Evolutionary conservation across 92 coral and sea anemone species (phyloP), one percentile per base, ranked within the genome.

Genomic region (Pocillopora grandis): DNA sequence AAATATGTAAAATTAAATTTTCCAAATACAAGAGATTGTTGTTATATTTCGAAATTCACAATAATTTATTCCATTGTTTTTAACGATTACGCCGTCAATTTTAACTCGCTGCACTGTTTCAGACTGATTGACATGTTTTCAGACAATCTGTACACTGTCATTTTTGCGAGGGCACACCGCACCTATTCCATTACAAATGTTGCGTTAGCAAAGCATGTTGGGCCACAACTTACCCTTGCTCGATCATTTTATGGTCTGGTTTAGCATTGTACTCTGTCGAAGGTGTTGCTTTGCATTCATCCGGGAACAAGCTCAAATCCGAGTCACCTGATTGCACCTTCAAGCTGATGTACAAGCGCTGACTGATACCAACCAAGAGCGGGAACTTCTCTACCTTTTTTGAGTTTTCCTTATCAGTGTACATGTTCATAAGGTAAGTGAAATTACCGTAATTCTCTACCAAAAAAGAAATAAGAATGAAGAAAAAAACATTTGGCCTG

Each of bases 261-360:
- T 84, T 71, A 23, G 88, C 91, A 20, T 89, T 74, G 64, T 84
- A 86, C 35, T 91, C 93, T n/a, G 69, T 35, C 14, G 98, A 86
- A 18, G 93, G 89, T n/a, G 98, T 91, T 42, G 98, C 95, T n/a
- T 79, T 78, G 27, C 98, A 94, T 70, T 85, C 80, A 19, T 89
- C 86, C 21, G 95, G 90, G 31, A 90, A 84, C 71, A 94, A 63
- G 52, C 82, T 79, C 70, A 94, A 81, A 4, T 80, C 76, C 2
- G 98, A 55, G 65, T 89, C 91, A 67, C 90, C 86, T 57, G 90
- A 69, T 77, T 75, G 63, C 17, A 88, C 98, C 13, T 79, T 66
- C 35, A 87, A 87, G n/a, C 89, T 86, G 9, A 94, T 48, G 76
- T 89, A 91, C 88, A 91, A 18, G 56, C 80, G 89, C 85, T 87